Evolutionary conservation across 1,140 invertebrate genomes (phyloP).

Genomic region (Magallana gigas): DNA sequence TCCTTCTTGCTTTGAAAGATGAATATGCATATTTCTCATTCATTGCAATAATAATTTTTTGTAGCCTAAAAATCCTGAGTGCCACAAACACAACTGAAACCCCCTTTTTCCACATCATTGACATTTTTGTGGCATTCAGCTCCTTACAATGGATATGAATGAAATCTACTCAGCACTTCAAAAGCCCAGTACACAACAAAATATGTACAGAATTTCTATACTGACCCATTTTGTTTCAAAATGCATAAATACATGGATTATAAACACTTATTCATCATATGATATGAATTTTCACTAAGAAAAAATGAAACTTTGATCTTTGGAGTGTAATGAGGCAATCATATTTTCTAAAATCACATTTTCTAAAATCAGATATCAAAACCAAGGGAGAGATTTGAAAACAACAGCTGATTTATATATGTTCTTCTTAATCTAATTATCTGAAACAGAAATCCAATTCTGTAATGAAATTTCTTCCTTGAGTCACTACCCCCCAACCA

Average conservation of each 20-base stretch:
- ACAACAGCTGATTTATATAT: not conserved
- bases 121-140: conserved; percentile 16
- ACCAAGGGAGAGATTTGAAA: not conserved
- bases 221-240: not conserved
- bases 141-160: conserved; percentile 14
- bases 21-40: not conserved
- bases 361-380: too few species aligned
- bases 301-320: not conserved
- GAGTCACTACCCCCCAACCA: not conserved
- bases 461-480: not conserved
- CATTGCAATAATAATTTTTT: not conserved
- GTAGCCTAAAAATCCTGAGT: not conserved
- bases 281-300: not conserved
- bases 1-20: too few species aligned
- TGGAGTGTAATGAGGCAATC: not conserved
- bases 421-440: not conserved
- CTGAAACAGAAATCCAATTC: not conserved
- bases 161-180: not conserved
- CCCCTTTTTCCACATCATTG: not conserved
- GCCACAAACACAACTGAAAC: not conserved
- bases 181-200: not conserved
- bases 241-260: not conserved
- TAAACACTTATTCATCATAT: not conserved
- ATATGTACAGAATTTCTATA: not conserved
- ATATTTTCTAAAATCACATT: not conserved